These are phyloP conservation scores for Sebastes jordani DNA, from an alignment of 2,797 vertebrate genomes.

Conservation along the genomic window DNA sequence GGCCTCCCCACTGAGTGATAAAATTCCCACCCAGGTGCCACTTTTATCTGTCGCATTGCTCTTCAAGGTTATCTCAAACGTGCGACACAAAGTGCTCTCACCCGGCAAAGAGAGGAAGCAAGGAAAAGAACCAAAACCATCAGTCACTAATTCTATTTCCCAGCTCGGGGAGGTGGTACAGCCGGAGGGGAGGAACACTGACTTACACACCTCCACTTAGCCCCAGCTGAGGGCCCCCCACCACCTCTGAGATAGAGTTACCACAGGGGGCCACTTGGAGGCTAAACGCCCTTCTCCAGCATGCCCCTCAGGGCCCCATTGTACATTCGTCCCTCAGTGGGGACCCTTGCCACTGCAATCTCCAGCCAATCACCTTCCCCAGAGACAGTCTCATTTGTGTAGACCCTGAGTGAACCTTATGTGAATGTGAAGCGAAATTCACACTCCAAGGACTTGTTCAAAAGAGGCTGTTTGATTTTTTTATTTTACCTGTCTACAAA, in stretches of 20 bases:
- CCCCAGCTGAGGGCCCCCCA: constrained; percentile 81
- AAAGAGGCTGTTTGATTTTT: constrained; percentile 5
- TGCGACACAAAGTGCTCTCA: constrained; percentile 54
- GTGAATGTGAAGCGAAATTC: constrained; percentile 63
- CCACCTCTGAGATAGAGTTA: constrained; percentile 83
- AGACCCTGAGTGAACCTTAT: constrained; percentile 67
- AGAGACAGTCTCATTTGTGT: constrained; percentile 77
- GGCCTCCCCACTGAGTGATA: constrained; percentile 37
- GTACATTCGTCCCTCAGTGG: constrained; percentile 82
- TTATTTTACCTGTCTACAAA: constrained; percentile 44
- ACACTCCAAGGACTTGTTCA: constrained; percentile 53
- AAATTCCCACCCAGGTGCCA: constrained; percentile 39
- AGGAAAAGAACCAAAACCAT: constrained; percentile 73
- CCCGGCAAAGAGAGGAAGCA: constrained; percentile 56
- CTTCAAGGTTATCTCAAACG: constrained; percentile 76
- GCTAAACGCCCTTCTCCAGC: constrained; percentile 76
- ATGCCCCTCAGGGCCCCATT: constrained; percentile 77
- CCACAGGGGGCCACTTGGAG: constrained; percentile 79
- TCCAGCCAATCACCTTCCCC: constrained; percentile 72
- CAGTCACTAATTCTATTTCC: constrained; percentile 82
- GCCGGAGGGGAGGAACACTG: constrained; percentile 79
- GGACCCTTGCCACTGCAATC: constrained; percentile 78
- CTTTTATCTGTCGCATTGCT: constrained; percentile 62
- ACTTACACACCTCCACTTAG: constrained; percentile 85
- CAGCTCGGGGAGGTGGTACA: constrained; percentile 76